A percentile compares a stretch with the other conserved stretches of the same genome.
Evolutionary conservation across 2,113 vertebrate species (phyloP).

Genomic region (Triplophysa rosa): DNA sequence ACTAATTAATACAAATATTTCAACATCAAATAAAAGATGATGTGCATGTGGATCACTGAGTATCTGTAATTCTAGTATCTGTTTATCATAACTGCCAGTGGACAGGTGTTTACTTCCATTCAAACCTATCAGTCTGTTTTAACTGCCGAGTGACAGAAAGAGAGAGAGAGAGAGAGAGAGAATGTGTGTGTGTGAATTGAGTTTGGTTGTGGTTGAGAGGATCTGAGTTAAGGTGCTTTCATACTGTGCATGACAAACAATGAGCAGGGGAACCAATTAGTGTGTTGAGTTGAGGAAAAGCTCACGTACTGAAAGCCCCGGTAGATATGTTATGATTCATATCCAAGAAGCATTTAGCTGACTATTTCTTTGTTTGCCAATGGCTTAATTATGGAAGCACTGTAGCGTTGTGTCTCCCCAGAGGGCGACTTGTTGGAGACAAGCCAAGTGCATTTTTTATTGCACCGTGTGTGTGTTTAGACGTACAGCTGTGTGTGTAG

Average conservation of each 20-base stretch:
- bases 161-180: background rate
- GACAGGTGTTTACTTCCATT: constrained; percentile 48
- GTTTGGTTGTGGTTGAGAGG: constrained; percentile 39
- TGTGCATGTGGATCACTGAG: constrained; percentile 13
- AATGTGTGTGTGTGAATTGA: constrained; percentile 17
- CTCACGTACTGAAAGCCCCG: constrained; percentile 47
- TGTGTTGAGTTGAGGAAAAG: constrained; percentile 56
- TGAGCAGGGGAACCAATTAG: constrained; percentile 69
- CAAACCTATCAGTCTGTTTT: constrained; percentile 46
- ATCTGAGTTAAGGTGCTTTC: constrained; percentile 48
- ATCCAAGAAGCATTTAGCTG: constrained; percentile 67
- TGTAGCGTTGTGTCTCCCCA: constrained; percentile 61
- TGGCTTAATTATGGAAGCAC: constrained; percentile 67
- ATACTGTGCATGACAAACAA: constrained; percentile 64
- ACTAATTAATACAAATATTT: too few relatives aligned
- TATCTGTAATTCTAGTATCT: constrained; percentile 35
- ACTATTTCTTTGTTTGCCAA: constrained; percentile 68
- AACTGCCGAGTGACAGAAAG: constrained; percentile 40
- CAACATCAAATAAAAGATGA: background rate
- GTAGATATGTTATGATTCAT: constrained; percentile 64
- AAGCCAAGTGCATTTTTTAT: constrained; percentile 67
- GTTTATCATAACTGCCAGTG: constrained; percentile 33
- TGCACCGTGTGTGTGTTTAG: constrained; percentile 51
- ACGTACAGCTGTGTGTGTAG: constrained; percentile 34
- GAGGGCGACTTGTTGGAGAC: constrained; percentile 67